phyloP scores from a whole-genome alignment of 2,888 invertebrate genomes.

The Macrosiphum euphorbiae region DNA sequence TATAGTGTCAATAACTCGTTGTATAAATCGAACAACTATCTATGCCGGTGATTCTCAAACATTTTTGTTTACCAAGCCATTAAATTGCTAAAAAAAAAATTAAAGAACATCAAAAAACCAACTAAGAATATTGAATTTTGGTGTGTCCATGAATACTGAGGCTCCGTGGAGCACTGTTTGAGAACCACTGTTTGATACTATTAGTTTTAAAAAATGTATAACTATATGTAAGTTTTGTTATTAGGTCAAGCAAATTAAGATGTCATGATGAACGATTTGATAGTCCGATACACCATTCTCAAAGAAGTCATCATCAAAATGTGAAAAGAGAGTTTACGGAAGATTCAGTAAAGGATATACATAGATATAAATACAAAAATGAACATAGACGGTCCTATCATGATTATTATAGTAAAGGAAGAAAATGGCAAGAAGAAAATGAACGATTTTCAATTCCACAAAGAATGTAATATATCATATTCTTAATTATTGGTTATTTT shows the following conservation, averaged over 20 bases:
- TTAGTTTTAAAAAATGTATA: neutral
- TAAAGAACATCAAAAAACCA: neutral
- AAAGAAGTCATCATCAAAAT: constrained; percentile 19
- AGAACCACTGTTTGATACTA: neutral
- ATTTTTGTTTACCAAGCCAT: neutral
- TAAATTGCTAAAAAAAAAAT: neutral
- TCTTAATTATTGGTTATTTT: neutral
- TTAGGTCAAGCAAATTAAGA: constrained; percentile 14
- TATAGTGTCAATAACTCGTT: neutral
- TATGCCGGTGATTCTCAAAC: neutral
- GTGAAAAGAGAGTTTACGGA: constrained; percentile 44
- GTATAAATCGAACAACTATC: neutral
- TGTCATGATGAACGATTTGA: constrained; percentile 26
- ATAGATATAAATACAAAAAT: constrained; percentile 21
- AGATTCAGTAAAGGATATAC: constrained; percentile 42
- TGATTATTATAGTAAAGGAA: constrained; percentile 25
- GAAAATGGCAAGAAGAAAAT: constrained; percentile 22
- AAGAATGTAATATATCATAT: constrained; percentile 46
- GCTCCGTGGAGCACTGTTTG: neutral
- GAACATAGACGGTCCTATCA: constrained; percentile 29
- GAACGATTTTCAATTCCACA: constrained; percentile 20
- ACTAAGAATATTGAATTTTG: neutral
- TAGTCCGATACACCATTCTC: neutral
- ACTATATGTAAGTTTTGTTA: neutral
- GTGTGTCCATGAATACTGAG: neutral